phyloP scores from a whole-genome alignment of 2,888 invertebrate genomes.

The Pyrrhosoma nymphula region DNA sequence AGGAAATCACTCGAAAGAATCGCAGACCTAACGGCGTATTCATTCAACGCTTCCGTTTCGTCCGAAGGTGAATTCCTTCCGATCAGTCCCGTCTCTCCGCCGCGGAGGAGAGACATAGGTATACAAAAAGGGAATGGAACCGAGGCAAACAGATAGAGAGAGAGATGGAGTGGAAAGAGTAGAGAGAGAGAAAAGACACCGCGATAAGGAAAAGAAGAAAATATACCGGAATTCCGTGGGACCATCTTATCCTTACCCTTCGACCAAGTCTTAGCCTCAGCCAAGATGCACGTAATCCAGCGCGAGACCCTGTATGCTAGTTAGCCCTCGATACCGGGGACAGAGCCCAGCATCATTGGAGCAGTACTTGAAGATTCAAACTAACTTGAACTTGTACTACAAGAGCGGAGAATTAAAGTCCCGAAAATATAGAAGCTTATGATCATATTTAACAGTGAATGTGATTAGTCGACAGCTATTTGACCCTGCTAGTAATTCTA shows the following conservation, averaged over 20 bases:
- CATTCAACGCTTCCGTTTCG: slow-evolving; percentile 1
- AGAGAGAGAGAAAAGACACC: not conserved
- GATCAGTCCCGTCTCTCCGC: not conserved
- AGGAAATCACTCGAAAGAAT: not conserved
- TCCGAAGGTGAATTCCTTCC: not conserved
- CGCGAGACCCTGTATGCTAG: too few species aligned
- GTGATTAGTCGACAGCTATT: too few species aligned
- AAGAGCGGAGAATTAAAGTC: too few species aligned
- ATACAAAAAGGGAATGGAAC: not conserved
- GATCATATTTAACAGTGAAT: too few species aligned
- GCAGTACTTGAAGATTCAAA: too few species aligned
- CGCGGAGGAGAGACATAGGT: not conserved
- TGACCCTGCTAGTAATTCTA: too few species aligned
- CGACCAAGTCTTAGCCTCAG: not conserved
- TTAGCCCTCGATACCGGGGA: too few species aligned
- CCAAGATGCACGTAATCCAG: too few species aligned
- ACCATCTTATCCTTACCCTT: not conserved
- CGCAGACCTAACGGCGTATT: not conserved
- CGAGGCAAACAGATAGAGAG: not conserved
- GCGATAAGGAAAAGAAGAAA: not conserved
- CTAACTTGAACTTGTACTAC: too few species aligned
- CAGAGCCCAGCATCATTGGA: too few species aligned
- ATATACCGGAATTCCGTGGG: not conserved
- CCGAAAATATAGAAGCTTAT: too few species aligned
- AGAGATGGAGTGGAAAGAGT: not conserved